Evolutionary conservation across 1,140 invertebrate species (phyloP).

Genomic region (Calycopis cecrops): DNA sequence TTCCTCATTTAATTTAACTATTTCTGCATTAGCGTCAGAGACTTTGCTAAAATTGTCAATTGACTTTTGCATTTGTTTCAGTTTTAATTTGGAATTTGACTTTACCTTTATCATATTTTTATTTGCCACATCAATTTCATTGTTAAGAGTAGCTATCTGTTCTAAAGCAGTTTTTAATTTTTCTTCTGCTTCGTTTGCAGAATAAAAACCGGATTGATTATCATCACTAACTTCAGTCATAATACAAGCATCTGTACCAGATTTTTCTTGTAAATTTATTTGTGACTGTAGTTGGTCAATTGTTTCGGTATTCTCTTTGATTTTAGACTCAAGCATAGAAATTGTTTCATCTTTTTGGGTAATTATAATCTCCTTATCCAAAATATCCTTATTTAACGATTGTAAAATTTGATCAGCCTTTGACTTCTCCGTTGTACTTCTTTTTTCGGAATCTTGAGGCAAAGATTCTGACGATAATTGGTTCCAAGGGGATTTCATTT

Average conservation of each 20-base stretch:
- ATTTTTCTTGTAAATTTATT: conserved; percentile 24
- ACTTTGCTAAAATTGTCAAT: conserved; percentile 85
- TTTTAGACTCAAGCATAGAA: conserved; percentile 36
- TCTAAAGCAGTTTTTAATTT: conserved; percentile 57
- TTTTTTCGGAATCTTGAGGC: conserved; percentile 54
- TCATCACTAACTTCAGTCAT: conserved; percentile 38
- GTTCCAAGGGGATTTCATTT: conserved; percentile 64
- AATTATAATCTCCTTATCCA: conserved; percentile 67
- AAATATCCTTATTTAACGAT: conserved; percentile 68
- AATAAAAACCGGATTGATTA: conserved; percentile 21
- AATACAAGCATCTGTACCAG: conserved; percentile 33
- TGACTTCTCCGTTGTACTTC: conserved; percentile 45
- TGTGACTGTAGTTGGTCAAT: conserved; percentile 33
- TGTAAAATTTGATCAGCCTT: conserved; percentile 59
- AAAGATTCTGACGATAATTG: conserved; percentile 50
- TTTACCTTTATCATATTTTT: conserved; percentile 91
- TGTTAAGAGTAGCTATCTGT: conserved; percentile 77
- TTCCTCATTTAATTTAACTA: conserved; percentile 77
- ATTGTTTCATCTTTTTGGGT: conserved; percentile 55
- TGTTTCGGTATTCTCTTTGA: conserved; percentile 37
- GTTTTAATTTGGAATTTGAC: conserved; percentile 85
- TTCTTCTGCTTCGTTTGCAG: conserved; percentile 35
- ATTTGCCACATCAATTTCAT: conserved; percentile 84
- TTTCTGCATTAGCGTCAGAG: conserved; percentile 81
- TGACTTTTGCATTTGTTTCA: conserved; percentile 90